A percentile compares a stretch with the other conserved stretches of the same genome.
phyloP scores from a whole-genome alignment of 2,888 invertebrate genomes.

The Adineta ricciae region DNA sequence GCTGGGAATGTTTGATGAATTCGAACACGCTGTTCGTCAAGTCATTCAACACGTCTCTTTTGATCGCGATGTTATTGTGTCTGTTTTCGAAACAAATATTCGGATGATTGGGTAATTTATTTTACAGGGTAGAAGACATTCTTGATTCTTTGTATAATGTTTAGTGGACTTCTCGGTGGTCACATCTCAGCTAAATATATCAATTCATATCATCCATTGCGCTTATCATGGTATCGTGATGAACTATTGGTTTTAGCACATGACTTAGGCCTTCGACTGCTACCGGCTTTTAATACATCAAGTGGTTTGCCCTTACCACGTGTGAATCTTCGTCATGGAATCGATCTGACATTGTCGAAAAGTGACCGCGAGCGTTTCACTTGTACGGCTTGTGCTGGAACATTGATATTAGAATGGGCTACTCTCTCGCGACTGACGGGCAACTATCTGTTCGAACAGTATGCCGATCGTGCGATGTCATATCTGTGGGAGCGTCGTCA shows the following conservation, averaged over 20 bases:
- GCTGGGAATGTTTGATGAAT: conserved; percentile 82
- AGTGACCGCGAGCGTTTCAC: conserved; percentile 62
- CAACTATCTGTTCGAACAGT: conserved; percentile 77
- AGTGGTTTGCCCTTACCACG: conserved; percentile 90
- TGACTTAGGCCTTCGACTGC: conserved; percentile 72
- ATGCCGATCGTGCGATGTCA: conserved; percentile 90
- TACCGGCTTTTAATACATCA: conserved; percentile 92
- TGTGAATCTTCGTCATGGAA: conserved; percentile 53
- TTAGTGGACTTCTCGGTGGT: conserved; percentile 72
- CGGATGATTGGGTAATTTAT: conserved; percentile 56
- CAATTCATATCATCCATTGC: conserved; percentile 57
- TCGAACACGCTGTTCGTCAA: conserved; percentile 76
- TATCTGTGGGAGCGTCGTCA: conserved; percentile 87
- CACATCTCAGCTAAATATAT: conserved; percentile 76
- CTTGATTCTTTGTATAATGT: too few species aligned
- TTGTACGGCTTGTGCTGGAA: conserved; percentile 94
- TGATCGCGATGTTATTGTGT: conserved; percentile 84
- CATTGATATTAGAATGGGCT: conserved; percentile 92
- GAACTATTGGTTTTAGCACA: conserved; percentile 73
- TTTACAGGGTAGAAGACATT: too few species aligned
- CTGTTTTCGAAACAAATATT: conserved; percentile 96
- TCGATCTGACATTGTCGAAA: conserved; percentile 22
- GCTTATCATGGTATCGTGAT: conserved; percentile 57
- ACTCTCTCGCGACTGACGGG: conserved; percentile 80
- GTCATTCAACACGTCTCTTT: conserved; percentile 77